Base-by-base conservation (phyloP, 2,113 vertebrate genomes). In the Bubo blakistoni region DNA sequence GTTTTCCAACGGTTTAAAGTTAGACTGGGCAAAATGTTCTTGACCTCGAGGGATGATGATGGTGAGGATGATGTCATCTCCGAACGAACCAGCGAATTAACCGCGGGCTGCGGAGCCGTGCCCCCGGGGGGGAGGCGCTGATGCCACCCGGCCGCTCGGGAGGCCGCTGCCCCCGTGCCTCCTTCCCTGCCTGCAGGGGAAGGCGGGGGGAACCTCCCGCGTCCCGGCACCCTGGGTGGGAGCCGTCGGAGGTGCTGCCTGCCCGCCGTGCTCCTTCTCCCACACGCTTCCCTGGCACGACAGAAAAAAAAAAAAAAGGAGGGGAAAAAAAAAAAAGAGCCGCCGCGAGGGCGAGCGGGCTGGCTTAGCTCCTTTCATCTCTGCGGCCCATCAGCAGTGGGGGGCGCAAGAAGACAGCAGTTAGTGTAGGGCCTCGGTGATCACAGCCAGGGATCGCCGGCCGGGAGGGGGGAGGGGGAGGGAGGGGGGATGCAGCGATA, bases 361-460 rank as follows among this genome's bases (percentile, higher is more conserved):
- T 34, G 51, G 8, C 27, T 29, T 40, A 72, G 65, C 36, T 73
- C 94, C 97, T 98, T 98, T 97, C 95, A 97, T 97, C 98, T 97
- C 97, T 97, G 95, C 98, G 96, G 96, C 95, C 96, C 96, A 76
- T 92, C 96, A 97, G 98, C 98, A 98, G 98, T 98, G 94, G 98
- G 98, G 98, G 98, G 98, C 98, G 98, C 98, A 98, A 97, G 98
- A 94, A 98, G 98, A 98, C 98, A 98, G 98, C 98, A 98, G 94
- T 98, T 98, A 81, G 91, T 81, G 88, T 66, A 74, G 85, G 52
- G 81, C 89, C 71, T 95, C 76, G 58, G 96, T 94, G 96, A 90
- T 96, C 63, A 59, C 51, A 20, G 93, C 49, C 72, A 17, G 63
- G 24, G 93, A 95, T 88, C 92, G 97, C 61, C 40, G 86, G 58